Base-by-base conservation (phyloP, 2,888 invertebrate genomes). In the Meandrusa payeni region DNA sequence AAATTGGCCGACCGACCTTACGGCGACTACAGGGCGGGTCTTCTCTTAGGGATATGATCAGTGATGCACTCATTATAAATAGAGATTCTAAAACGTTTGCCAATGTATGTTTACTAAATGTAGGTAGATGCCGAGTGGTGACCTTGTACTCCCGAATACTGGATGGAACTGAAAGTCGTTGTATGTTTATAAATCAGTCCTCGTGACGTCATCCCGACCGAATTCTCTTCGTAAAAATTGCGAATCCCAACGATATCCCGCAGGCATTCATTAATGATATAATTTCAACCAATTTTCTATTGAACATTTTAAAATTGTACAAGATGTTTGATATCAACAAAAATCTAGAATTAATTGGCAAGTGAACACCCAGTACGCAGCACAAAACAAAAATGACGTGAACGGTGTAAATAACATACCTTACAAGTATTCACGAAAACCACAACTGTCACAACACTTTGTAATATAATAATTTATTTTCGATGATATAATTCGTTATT, bases 131-230 rank as follows among this genome's bases (percentile, higher is more conserved):
- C 62, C 66, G 67, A 70, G 61, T 68, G 63, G 73, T 76, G 81
- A 83, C 85, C 85, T 85, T 85, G 85, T 64, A 53, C 62, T 77
- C 65, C 70, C 69, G 71, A 70, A 58, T 71, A 65, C 72, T 75
- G 65, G 71, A 77, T 78, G 70, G 69, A 73, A 74, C 72, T 64
- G 70, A 75, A 76, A 76, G 66, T 72, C 64, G 61, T 76, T 79
- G 73, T 69, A 72, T 77, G 82, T 82, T 78, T 82, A 75, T 83
- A 85, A 80, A 76, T 83, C 80, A 76, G 72, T 69, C 59, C 62
- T 71, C 54, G 61, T 86, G 86, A 86, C 86, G 86, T 85, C 86
- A 86, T 77, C 64, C 69, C 64, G 73, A 73, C 76, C 66, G 62
- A 81, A 76, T 76, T 78, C 72, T 65, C 63, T 62, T 52, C 61